A percentile compares a stretch with the other conserved stretches of the same genome.
Conservation (phyloP, 2,888 invertebrate genomes). For the Epirrhoe tristata region DNA sequence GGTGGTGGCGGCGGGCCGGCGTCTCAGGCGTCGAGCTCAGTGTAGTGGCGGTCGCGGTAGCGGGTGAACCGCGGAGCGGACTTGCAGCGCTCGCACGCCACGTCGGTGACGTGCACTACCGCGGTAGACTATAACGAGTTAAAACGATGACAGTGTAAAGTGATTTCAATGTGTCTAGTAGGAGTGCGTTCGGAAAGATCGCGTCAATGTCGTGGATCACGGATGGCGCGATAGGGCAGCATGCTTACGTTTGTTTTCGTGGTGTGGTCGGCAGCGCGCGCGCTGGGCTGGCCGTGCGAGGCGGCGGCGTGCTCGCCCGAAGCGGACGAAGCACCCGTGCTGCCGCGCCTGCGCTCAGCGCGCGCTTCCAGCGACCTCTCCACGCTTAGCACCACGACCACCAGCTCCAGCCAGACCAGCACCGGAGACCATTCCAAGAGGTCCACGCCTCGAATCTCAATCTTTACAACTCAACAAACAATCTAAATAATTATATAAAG, state of each 20-base stretch:
- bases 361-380: conserved; percentile 82
- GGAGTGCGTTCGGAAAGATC: conserved; percentile 62
- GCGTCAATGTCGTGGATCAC: conserved; percentile 60
- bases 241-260: conserved; percentile 88
- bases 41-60: conserved; percentile 69
- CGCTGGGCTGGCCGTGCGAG: conserved; percentile 80
- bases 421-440: conserved; percentile 77
- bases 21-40: conserved; percentile 61
- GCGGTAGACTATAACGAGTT: conserved; percentile 52
- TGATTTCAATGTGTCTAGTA: conserved; percentile 65
- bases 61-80: conserved; percentile 67
- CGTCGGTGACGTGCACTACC: conserved; percentile 46
- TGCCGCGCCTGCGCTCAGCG: conserved; percentile 78
- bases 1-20: conserved; percentile 52
- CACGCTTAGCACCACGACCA: conserved; percentile 79
- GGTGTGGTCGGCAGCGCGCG: conserved; percentile 87
- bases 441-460: conserved; percentile 54
- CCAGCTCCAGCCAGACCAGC: conserved; percentile 80
- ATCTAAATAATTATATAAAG: neutral
- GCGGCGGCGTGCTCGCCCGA: conserved; percentile 65
- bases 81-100: conserved; percentile 59
- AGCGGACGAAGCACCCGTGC: conserved; percentile 72
- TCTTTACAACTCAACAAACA: neutral
- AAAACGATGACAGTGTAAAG: conserved; percentile 57
- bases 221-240: conserved; percentile 68